phyloP scores from a whole-genome alignment of 2,888 invertebrate species.

The Yponomeuta plumbellus region DNA sequence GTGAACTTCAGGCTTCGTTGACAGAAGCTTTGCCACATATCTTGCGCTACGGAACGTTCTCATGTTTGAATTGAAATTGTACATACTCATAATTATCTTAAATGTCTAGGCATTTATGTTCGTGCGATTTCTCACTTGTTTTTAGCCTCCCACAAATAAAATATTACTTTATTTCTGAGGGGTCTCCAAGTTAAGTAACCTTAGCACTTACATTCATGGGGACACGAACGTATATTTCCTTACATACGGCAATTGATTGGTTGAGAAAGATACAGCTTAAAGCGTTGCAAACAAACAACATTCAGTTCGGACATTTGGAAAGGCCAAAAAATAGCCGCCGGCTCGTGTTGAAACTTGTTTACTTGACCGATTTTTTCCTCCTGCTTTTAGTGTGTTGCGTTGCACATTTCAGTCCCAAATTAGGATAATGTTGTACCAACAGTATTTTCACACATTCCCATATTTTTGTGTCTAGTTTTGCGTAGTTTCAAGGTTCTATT shows the following conservation, averaged over 20 bases:
- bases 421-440: not conserved
- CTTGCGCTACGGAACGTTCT: too few species aligned
- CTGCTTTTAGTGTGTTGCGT: not conserved
- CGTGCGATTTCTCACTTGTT: too few species aligned
- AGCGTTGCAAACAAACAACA: slow-evolving; percentile 5
- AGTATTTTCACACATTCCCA: not conserved
- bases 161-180: not conserved
- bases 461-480: not conserved
- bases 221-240: not conserved
- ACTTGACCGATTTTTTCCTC: not conserved
- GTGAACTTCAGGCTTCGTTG: too few species aligned
- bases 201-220: not conserved
- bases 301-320: slow-evolving; percentile 8
- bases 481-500: not conserved
- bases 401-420: not conserved
- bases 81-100: too few species aligned
- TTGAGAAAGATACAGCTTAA: not conserved
- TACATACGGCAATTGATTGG: not conserved
- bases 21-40: too few species aligned
- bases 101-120: too few species aligned
- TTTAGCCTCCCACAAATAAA: too few species aligned
- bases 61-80: too few species aligned
- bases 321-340: slow-evolving; percentile 7
- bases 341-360: slow-evolving; percentile 6
- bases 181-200: not conserved